Conservation (phyloP, 2,888 invertebrate species). For the Troides oblongomaculatus region DNA sequence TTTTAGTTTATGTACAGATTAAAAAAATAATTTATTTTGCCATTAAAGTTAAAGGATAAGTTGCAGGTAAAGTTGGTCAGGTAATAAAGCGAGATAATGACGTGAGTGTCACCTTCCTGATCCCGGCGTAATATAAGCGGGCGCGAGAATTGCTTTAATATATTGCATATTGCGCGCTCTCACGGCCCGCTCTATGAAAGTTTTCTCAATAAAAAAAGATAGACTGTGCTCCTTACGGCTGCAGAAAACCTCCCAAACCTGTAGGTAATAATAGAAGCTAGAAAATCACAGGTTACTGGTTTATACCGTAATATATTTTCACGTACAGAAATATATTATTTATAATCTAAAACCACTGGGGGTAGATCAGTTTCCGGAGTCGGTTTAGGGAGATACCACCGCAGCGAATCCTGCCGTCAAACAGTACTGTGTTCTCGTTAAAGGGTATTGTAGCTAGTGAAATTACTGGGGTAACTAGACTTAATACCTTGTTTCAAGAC, state of each 20-base stretch:
- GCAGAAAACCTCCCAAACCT: conserved; percentile 7
- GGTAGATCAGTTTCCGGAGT: too few relatives aligned
- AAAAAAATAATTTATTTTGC: too few relatives aligned
- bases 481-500: too few relatives aligned
- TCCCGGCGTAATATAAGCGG: conserved; percentile 30
- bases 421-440: too few relatives aligned
- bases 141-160: conserved; percentile 30
- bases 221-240: conserved; percentile 20
- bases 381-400: neutral
- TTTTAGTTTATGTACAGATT: too few relatives aligned
- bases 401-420: too few relatives aligned
- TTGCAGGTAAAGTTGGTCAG: conserved; percentile 23
- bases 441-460: too few relatives aligned
- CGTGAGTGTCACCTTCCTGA: conserved; percentile 26
- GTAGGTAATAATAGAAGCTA: conserved; percentile 7
- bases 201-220: conserved; percentile 30
- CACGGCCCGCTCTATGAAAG: conserved; percentile 26
- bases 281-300: neutral
- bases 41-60: too few relatives aligned
- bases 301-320: too few relatives aligned
- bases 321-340: too few relatives aligned
- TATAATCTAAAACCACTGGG: too few relatives aligned
- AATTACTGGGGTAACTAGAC: too few relatives aligned
- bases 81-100: conserved; percentile 26
- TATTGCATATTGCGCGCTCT: conserved; percentile 28